Evolutionary conservation across 2,888 invertebrate species (phyloP).

Genomic region (Drosophila emarginata): DNA sequence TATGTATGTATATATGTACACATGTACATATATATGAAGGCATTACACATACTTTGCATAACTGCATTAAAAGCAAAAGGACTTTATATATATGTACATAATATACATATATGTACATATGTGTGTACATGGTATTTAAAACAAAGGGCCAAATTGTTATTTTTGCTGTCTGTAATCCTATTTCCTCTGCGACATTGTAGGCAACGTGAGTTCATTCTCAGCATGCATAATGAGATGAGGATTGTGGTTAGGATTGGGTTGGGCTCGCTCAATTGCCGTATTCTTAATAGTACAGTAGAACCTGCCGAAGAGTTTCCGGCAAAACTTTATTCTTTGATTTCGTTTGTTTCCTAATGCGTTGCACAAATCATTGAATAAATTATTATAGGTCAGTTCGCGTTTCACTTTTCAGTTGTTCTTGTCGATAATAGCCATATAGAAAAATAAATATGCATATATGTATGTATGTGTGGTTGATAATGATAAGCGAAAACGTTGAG

Average conservation of each 20-base stretch:
- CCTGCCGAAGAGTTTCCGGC: not conserved
- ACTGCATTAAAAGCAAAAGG: not conserved
- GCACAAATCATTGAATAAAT: slow-evolving; percentile 48
- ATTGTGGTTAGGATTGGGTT: not conserved
- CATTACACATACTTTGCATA: too few relatives aligned
- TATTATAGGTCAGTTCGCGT: slow-evolving; percentile 74
- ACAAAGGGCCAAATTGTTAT: not conserved
- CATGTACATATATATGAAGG: too few relatives aligned
- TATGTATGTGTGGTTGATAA: slow-evolving; percentile 1
- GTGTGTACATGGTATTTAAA: not conserved
- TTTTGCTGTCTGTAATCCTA: not conserved
- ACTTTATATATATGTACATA: not conserved
- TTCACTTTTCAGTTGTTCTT: slow-evolving; percentile 62
- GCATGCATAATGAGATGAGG: not conserved
- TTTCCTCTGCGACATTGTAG: not conserved
- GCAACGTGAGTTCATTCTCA: not conserved
- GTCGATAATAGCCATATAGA: slow-evolving; percentile 41
- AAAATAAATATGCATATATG: slow-evolving; percentile 22
- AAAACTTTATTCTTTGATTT: not conserved
- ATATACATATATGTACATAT: too few relatives aligned
- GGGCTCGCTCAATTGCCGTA: not conserved
- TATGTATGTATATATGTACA: too few relatives aligned
- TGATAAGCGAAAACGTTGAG: slow-evolving; percentile 27
- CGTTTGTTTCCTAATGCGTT: slow-evolving; percentile 20
- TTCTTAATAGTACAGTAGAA: not conserved